Percentiles rank a stretch among this genome's conserved stretches.
These are phyloP conservation scores for Phrynocephalus versicolor DNA, from an alignment of 2,113 vertebrate species.

Conservation along the genomic window DNA sequence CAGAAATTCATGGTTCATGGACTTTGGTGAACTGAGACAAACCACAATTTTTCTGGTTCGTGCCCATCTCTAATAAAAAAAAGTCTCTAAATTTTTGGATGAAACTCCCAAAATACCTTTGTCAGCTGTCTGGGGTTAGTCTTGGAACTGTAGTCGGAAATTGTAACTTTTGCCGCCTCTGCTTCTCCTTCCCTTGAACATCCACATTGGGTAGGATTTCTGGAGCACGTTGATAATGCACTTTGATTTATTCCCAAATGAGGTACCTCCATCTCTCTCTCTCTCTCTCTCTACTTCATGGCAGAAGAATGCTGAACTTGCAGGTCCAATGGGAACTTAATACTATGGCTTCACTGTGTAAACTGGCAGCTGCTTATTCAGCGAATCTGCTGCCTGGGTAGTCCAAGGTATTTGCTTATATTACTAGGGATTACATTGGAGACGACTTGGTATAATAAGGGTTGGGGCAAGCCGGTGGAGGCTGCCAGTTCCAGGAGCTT, in stretches of 20 bases:
- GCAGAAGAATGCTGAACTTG: neutral
- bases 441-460: neutral
- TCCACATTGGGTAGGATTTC: neutral
- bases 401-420: constrained; percentile 7
- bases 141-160: too few species aligned
- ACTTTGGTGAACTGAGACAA: too few species aligned
- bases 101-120: too few species aligned
- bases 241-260: neutral
- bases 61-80: too few species aligned
- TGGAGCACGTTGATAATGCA: neutral
- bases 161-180: too few species aligned
- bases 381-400: constrained; percentile 2
- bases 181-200: too few species aligned
- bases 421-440: neutral
- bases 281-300: neutral
- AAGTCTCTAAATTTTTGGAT: too few species aligned
- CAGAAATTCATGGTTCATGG: too few species aligned
- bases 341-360: neutral
- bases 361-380: neutral
- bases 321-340: neutral
- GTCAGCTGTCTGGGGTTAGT: neutral
- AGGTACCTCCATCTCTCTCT: neutral
- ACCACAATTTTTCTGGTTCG: too few species aligned
- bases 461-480: neutral
- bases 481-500: rapidly evolving